Conservation (phyloP, 2,113 vertebrate species). For the Halichoeres trimaculatus region DNA sequence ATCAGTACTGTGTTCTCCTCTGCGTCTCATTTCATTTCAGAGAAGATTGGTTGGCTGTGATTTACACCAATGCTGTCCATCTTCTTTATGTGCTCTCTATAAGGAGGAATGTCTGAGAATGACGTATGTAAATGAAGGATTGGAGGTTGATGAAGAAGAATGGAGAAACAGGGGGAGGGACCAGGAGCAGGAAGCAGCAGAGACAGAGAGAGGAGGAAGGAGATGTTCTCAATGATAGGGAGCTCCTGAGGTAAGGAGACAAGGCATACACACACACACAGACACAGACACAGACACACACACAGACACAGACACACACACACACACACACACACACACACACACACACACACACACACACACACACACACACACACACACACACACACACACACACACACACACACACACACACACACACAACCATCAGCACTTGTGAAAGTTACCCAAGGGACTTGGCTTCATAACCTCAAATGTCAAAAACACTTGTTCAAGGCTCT, state of each 20-base stretch:
- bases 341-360: too few relatives aligned
- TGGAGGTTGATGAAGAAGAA: constrained; percentile 53
- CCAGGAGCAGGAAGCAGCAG: not conserved
- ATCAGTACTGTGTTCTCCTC: constrained; percentile 17
- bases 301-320: too few relatives aligned
- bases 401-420: too few relatives aligned
- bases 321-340: too few relatives aligned
- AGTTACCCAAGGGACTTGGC: constrained; percentile 28
- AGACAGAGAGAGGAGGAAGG: constrained; percentile 5
- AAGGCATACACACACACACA: too few relatives aligned
- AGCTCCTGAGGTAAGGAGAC: constrained; percentile 35
- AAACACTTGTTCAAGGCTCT: constrained; percentile 50
- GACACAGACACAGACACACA: too few relatives aligned
- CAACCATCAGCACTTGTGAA: constrained; percentile 31
- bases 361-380: too few relatives aligned
- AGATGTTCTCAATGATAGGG: constrained; percentile 15
- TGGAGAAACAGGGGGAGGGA: not conserved
- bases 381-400: too few relatives aligned
- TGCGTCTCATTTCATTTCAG: constrained; percentile 33
- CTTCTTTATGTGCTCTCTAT: constrained; percentile 63
- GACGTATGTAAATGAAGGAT: constrained; percentile 66
- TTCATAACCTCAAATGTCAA: constrained; percentile 50
- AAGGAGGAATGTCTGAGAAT: constrained; percentile 44
- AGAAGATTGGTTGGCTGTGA: constrained; percentile 46
- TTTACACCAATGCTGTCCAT: constrained; percentile 53